phyloP scores from a whole-genome alignment of 2,113 vertebrate genomes.

The Seriola quinqueradiata region DNA sequence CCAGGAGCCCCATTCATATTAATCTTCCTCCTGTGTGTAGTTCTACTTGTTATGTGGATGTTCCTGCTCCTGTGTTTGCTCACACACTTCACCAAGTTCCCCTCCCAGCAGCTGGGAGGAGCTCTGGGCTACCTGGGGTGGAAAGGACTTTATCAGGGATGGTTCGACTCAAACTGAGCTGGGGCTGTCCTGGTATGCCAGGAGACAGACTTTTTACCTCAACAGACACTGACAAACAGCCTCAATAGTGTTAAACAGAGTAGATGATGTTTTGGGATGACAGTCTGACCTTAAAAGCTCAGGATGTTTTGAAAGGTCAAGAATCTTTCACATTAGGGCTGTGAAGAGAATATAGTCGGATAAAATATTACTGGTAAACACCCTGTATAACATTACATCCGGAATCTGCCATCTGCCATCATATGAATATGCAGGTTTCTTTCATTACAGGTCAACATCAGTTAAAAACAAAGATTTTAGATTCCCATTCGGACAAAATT shows the following conservation, averaged over 20 bases:
- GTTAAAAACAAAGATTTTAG: not conserved
- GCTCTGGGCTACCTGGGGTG: conserved; percentile 87
- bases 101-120: conserved; percentile 87
- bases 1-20: conserved; percentile 79
- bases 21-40: conserved; percentile 85
- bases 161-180: conserved; percentile 78
- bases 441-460: not conserved
- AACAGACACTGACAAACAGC: not conserved
- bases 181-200: conserved; percentile 84
- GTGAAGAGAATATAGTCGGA: not conserved
- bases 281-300: not conserved
- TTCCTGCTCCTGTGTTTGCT: conserved; percentile 86
- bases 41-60: conserved; percentile 85
- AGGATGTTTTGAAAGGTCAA: not conserved
- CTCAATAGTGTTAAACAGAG: not conserved
- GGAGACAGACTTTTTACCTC: conserved; percentile 76
- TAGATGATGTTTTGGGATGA: not conserved
- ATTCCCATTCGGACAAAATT: conserved; percentile 6
- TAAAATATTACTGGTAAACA: not conserved
- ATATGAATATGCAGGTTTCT: not conserved
- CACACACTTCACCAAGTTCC: conserved; percentile 85
- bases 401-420: not conserved
- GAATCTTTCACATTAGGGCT: not conserved
- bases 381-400: not conserved
- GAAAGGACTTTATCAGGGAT: conserved; percentile 88